Conservation (phyloP, 2,113 vertebrate genomes). For the Heliornis fulica region DNA sequence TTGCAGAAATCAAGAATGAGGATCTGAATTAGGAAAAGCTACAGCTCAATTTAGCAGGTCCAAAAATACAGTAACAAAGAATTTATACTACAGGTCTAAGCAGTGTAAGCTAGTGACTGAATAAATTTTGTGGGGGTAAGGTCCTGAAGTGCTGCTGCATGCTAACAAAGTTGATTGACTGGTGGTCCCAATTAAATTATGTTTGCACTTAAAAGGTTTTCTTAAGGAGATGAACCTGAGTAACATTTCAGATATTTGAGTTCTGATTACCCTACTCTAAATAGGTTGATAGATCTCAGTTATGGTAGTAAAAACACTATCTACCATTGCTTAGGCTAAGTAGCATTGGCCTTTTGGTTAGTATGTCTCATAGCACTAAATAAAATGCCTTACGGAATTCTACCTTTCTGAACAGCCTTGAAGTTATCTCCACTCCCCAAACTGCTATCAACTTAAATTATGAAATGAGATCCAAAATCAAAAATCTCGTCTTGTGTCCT, state of each 20-base stretch:
- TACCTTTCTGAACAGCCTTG: neutral
- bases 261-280: neutral
- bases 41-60: neutral
- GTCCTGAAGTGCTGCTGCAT: neutral
- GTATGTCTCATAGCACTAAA: neutral
- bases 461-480: no score
- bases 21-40: neutral
- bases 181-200: neutral
- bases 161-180: neutral
- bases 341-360: neutral
- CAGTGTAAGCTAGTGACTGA: neutral
- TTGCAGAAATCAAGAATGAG: neutral
- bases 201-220: neutral
- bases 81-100: neutral
- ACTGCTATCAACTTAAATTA: neutral
- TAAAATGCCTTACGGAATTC: neutral
- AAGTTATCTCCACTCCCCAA: neutral
- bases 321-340: neutral
- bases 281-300: neutral
- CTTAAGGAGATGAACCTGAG: neutral
- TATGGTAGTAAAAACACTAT: neutral
- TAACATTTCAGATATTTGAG: neutral
- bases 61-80: neutral
- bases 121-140: neutral
- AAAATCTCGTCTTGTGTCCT: no score